Percentiles rank a stretch among this genome's conserved stretches.
Evolutionary conservation across 2,797 vertebrate species (phyloP).

Genomic region (Tauraco hartlaubi): DNA sequence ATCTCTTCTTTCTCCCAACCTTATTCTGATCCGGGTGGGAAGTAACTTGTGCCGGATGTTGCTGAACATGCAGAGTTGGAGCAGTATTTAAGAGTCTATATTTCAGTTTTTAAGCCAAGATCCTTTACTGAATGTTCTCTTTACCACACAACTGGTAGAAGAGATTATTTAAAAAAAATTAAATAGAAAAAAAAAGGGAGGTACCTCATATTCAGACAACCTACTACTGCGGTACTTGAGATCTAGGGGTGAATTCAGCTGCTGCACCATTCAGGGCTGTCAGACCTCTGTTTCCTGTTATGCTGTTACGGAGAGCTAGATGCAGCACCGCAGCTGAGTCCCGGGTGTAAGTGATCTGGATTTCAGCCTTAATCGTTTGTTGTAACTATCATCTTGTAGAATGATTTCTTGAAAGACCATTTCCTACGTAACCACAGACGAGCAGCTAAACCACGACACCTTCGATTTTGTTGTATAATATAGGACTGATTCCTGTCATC

Average conservation of each 20-base stretch:
- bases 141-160: background rate
- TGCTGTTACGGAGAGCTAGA: accelerated
- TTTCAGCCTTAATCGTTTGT: background rate
- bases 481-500: background rate
- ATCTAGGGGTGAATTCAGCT: background rate
- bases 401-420: background rate
- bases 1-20: background rate
- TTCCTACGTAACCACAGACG: background rate
- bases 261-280: background rate
- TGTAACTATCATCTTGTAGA: background rate
- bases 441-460: background rate
- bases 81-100: background rate
- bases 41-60: background rate
- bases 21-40: background rate
- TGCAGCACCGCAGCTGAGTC: background rate
- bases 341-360: background rate
- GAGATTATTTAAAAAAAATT: background rate
- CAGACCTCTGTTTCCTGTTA: background rate
- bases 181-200: background rate
- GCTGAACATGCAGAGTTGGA: background rate
- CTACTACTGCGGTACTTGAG: background rate
- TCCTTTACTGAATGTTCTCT: background rate
- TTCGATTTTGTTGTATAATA: background rate
- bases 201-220: background rate
- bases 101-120: background rate